phyloP scores from a whole-genome alignment of 92 coral and sea anemone species.

The Parazoanthus atlanticus region DNA sequence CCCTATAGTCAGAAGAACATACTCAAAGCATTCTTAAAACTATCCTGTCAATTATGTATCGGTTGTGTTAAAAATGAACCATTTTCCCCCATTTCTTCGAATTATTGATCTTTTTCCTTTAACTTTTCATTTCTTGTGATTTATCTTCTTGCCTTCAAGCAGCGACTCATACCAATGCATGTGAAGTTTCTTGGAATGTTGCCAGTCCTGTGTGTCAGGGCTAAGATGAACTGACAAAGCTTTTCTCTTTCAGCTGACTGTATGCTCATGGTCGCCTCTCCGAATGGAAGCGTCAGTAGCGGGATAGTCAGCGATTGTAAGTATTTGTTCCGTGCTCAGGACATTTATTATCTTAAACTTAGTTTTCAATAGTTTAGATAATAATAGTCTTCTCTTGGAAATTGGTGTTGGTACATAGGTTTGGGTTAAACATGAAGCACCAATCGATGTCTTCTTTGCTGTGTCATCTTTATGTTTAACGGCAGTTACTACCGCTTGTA shows the following conservation, averaged over 20 bases:
- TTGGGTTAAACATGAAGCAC: neutral
- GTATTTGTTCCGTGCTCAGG: neutral
- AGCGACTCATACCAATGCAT: conserved; percentile 10
- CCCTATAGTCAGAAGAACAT: too few species aligned
- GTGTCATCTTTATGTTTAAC: neutral
- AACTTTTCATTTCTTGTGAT: too few species aligned
- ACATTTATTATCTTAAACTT: neutral
- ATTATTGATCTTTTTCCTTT: too few species aligned
- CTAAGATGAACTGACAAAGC: neutral
- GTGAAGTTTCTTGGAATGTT: neutral
- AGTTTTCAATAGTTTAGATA: neutral
- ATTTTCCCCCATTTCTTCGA: too few species aligned
- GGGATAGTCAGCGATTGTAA: conserved; percentile 75
- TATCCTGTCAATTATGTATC: too few species aligned
- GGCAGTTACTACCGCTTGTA: neutral
- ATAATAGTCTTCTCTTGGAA: neutral
- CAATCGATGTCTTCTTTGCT: neutral
- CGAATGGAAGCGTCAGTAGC: conserved; percentile 74
- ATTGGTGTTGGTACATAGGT: neutral
- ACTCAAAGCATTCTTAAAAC: too few species aligned
- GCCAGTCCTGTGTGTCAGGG: neutral
- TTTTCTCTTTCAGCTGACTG: conserved; percentile 36
- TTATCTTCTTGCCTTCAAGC: neutral
- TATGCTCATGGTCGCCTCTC: conserved; percentile 52
- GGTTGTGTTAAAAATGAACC: too few species aligned